phyloP scores from a whole-genome alignment of 2,113 vertebrate genomes.

The Larimichthys polyactis region DNA sequence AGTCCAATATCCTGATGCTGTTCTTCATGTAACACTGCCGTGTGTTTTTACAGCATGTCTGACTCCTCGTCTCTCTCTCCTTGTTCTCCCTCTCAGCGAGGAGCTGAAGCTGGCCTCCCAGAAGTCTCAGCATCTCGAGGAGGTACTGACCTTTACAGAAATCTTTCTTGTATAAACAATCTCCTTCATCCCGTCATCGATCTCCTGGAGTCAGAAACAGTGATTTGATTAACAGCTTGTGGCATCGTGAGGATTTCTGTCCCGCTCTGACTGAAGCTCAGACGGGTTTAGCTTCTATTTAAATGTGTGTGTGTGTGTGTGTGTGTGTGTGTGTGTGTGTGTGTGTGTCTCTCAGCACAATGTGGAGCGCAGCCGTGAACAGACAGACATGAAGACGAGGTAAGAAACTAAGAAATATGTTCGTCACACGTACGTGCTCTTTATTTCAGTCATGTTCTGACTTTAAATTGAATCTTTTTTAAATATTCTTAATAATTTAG shows the following conservation, averaged over 20 bases:
- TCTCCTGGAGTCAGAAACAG: background rate
- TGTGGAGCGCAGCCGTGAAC: slow-evolving; percentile 87
- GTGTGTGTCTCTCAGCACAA: slow-evolving; percentile 82
- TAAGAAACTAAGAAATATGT: slow-evolving; percentile 67
- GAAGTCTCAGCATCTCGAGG: slow-evolving; percentile 88
- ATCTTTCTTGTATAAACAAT: background rate
- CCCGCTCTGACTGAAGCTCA: slow-evolving; percentile 63
- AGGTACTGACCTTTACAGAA: slow-evolving; percentile 75
- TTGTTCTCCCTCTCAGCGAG: slow-evolving; percentile 84
- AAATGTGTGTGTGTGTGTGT: slow-evolving; percentile 57
- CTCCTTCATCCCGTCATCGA: slow-evolving; percentile 14
- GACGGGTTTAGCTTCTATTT: slow-evolving; percentile 56
- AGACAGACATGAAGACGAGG: slow-evolving; percentile 94
- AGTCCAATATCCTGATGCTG: background rate
- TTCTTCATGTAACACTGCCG: background rate
- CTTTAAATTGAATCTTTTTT: too few relatives aligned
- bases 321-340: slow-evolving; percentile 63
- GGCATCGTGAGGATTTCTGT: slow-evolving; percentile 27
- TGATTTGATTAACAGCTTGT: slow-evolving; percentile 32
- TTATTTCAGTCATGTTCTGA: background rate
- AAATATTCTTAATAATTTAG: too few relatives aligned
- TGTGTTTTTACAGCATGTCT: background rate
- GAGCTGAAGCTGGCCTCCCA: slow-evolving; percentile 92
- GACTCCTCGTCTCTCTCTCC: slow-evolving; percentile 12
- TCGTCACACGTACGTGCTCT: too few relatives aligned